Base-by-base conservation (phyloP, 2,888 invertebrate species). In the Leptarthrus brevirostris region DNA sequence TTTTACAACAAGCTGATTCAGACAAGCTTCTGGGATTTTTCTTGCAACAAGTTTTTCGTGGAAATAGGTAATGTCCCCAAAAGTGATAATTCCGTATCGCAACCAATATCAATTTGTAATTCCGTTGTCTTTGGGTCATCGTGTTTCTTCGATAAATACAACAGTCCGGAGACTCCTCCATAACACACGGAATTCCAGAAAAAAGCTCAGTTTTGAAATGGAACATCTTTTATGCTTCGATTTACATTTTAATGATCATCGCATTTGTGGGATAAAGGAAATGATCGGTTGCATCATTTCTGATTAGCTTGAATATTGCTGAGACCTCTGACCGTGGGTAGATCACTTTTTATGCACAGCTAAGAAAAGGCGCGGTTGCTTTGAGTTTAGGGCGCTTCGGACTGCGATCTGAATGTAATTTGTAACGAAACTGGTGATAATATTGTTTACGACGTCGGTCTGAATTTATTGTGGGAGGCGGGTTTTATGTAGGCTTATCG, bases 171-270 rank as follows among this genome's bases (percentile, higher is more conserved):
- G n/a, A n/a, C n/a, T n/a, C n/a, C n/a, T n/a, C 30, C 30, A 30
- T 30, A 30, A 30, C 30, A 5, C 4, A 30, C 30, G 30, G 8
- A 3, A 30, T 30, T 30, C 30, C 30, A 30, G 30, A 30, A 30
- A 30, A 30, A 30, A 30, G 30, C 30, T 30, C 30, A 30, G 30
- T 58, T 58, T 58, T 18, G 22, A 58, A 58, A 58, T 36, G 0
- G 40, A 1, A n/a, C n/a, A 26, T 40, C 18, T 40, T 64, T 44
- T 14, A n/a, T 14, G 6, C 40, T 22, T 61, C 22, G 16, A 64
- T 64, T 64, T 64, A 24, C 64, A 64, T 64, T 64, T 64, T 64
- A 47, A 64, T 24, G 64, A 64, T 64, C 44, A 36, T 44, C 22
- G 16, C 16, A 14, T 8, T 44, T 64, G 24, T 26, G 44, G 47